Conservation (phyloP, 2,797 vertebrate genomes). For the Enteromius fasciolatus region DNA sequence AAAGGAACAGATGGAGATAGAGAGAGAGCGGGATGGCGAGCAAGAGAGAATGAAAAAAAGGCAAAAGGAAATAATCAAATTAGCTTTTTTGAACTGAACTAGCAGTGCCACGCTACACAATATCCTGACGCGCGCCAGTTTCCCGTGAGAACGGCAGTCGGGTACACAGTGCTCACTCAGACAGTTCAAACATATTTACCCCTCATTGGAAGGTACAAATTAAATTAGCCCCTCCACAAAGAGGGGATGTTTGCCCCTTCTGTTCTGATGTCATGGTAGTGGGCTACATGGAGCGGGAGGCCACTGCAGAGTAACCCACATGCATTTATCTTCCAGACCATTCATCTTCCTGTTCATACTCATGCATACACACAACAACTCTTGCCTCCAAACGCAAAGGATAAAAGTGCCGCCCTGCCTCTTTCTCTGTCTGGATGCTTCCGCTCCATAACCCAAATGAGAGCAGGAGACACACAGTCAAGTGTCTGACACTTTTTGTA, state of each 20-base stretch:
- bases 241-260: conserved; percentile 98
- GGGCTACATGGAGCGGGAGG: conserved; percentile 79
- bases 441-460: conserved; percentile 45
- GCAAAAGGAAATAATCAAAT: conserved; percentile 87
- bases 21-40: conserved; percentile 48
- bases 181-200: conserved; percentile 99
- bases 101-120: conserved; percentile 84
- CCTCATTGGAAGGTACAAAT: conserved; percentile 99
- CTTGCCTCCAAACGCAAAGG: conserved; percentile 82
- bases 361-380: conserved; percentile 33
- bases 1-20: conserved; percentile 59
- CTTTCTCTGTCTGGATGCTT: conserved; percentile 80
- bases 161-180: conserved; percentile 84
- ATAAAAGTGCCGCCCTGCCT: conserved; percentile 81
- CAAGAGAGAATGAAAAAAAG: conserved; percentile 77
- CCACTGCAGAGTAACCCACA: conserved; percentile 80
- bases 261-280: conserved; percentile 99
- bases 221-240: conserved; percentile 97
- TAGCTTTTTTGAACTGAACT: conserved; percentile 88
- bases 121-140: conserved; percentile 87
- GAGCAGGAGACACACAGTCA: conserved; percentile 61
- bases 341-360: conserved; percentile 86
- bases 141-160: conserved; percentile 95
- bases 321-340: conserved; percentile 93
- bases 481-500: conserved; percentile 11